A percentile compares a stretch with the other conserved stretches of the same genome.
Conservation (phyloP, 2,113 vertebrate species). For the Butorides virescens region DNA sequence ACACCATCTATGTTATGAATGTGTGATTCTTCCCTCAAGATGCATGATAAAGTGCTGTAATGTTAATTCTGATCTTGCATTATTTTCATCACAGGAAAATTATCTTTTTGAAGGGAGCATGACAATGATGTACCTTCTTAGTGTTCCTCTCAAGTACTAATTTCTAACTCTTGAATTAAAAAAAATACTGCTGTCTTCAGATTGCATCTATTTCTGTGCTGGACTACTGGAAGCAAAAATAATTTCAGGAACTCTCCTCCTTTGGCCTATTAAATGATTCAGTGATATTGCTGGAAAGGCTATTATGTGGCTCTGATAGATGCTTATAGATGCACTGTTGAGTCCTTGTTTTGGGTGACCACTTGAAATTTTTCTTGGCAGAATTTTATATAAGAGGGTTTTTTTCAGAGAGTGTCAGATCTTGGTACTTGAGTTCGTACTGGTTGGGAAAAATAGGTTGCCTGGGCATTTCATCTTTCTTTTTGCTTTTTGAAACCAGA, state of each 20-base stretch:
- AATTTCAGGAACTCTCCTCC: not conserved
- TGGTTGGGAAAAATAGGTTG: not conserved
- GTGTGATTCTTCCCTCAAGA: not conserved
- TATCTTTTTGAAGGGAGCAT: not conserved
- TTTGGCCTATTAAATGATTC: not conserved
- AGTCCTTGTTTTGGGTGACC: not conserved
- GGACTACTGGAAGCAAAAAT: not conserved
- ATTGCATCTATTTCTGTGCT: not conserved
- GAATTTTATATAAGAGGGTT: not conserved
- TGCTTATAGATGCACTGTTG: not conserved
- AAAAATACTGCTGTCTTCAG: not conserved
- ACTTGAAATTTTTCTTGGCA: not conserved
- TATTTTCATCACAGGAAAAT: not conserved
- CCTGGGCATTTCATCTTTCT: not conserved
- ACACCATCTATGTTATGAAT: not conserved
- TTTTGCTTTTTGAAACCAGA: not conserved
- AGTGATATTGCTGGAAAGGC: not conserved
- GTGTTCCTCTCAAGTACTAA: not conserved
- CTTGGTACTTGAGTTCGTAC: not conserved
- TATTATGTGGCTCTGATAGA: not conserved
- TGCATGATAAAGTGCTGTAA: not conserved
- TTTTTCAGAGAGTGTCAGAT: not conserved
- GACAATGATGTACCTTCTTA: not conserved
- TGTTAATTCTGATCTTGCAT: not conserved
- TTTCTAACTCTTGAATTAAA: not conserved